Base-by-base conservation (phyloP, 37 sponge, comb jelly and placozoan species). In the Corticium candelabrum region DNA sequence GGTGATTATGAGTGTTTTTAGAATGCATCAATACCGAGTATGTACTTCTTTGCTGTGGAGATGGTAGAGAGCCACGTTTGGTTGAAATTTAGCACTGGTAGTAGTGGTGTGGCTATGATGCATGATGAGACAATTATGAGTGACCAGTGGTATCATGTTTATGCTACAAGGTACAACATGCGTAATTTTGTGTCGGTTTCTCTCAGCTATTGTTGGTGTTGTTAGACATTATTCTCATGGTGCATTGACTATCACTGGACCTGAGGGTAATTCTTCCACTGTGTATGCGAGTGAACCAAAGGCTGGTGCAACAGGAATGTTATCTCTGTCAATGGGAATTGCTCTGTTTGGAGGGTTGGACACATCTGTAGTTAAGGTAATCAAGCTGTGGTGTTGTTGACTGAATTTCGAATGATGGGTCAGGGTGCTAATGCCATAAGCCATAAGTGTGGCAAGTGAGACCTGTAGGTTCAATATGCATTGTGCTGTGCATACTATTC, bases 341-440 rank as follows among this genome's bases (percentile, higher is more conserved):
- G 62, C 62, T 50, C 62, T 50, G 11, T 50, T 50, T 50, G 62
- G 62, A 50, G 62, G 62, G 15, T 50, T 50, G 62, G 62, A 50
- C 21, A 27, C 62, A 21, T 50, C 62, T 21, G 11, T 50, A 27
- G 21, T 27, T 21, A 50, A 50, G 62, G 62, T 21, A 50, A 50
- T 11, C 21, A n/a, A n/a, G n/a, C n/a, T n/a, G n/a, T n/a, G n/a
- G n/a, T n/a, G n/a, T n/a, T n/a, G n/a, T n/a, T n/a, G n/a, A n/a
- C n/a, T n/a, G n/a, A n/a, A n/a, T n/a, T n/a, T n/a, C n/a, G n/a
- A n/a, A n/a, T n/a, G n/a, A n/a, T n/a, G n/a, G n/a, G n/a, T n/a
- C n/a, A n/a, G n/a, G n/a, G n/a, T n/a, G n/a, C n/a, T n/a, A n/a
- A n/a, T n/a, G n/a, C n/a, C n/a, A n/a, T n/a, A n/a, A n/a, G n/a